phyloP scores from a whole-genome alignment of 2,797 vertebrate genomes.

The Spinus pinus region DNA sequence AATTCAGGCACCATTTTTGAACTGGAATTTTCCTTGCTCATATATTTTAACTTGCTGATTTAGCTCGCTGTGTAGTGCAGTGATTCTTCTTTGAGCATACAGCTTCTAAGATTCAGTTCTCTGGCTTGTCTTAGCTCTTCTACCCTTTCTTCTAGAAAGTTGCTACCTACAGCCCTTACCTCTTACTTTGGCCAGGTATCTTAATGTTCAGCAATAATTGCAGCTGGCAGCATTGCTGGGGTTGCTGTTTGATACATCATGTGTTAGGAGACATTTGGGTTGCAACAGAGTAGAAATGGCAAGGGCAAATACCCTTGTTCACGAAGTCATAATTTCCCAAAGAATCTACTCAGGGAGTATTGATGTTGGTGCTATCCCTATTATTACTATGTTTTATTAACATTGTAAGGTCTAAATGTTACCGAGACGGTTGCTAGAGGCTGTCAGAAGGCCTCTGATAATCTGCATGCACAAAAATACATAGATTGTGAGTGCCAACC shows the following conservation, averaged over 20 bases:
- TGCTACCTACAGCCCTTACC: neutral
- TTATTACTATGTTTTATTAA: neutral
- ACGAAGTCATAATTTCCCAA: neutral
- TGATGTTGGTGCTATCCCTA: neutral
- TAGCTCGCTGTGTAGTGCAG: neutral
- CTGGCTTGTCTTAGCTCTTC: neutral
- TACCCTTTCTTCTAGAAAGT: neutral
- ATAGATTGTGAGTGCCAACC: neutral
- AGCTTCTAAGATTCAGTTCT: neutral
- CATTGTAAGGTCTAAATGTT: neutral
- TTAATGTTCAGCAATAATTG: neutral
- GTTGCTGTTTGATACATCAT: neutral
- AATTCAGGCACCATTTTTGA: neutral
- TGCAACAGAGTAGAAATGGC: neutral
- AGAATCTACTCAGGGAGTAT: neutral
- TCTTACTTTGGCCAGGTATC: fast-evolving
- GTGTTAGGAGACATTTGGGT: neutral
- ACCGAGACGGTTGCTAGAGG: neutral
- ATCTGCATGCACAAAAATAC: neutral
- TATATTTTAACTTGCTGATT: neutral
- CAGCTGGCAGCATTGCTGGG: neutral
- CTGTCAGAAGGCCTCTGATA: neutral
- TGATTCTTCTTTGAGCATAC: neutral
- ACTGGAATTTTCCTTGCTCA: neutral
- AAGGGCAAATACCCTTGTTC: neutral